phyloP scores from a whole-genome alignment of 2,888 invertebrate species.

The Amblyjoppa fuscipennis region DNA sequence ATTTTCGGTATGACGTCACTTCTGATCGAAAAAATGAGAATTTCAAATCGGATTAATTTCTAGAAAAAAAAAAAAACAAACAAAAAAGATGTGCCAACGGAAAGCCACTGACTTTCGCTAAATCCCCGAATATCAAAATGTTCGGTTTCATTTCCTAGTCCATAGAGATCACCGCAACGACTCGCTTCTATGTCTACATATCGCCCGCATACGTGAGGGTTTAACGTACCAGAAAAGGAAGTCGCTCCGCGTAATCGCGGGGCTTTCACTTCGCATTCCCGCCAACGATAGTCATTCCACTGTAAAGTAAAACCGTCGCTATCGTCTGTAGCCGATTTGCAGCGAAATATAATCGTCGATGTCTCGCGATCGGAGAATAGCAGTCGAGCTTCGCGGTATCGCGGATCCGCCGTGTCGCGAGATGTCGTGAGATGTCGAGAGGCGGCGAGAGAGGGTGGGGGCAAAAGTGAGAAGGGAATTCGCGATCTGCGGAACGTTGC shows the following conservation, averaged over 20 bases:
- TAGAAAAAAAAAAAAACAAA: no score
- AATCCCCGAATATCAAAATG: background rate
- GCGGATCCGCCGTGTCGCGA: background rate
- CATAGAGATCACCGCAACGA: no score
- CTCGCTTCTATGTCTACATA: no score
- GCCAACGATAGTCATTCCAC: background rate
- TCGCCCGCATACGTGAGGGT: background rate
- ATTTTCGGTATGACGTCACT: no score
- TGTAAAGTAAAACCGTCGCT: background rate
- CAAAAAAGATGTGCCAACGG: no score
- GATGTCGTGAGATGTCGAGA: background rate
- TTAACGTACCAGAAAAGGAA: background rate
- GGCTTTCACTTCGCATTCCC: conserved; percentile 20
- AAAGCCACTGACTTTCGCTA: no score
- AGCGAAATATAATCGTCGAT: conserved; percentile 1
- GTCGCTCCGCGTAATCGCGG: background rate
- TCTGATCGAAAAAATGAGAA: no score
- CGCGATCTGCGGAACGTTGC: conserved; percentile 59
- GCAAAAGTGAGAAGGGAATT: conserved; percentile 66
- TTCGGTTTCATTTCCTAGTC: background rate
- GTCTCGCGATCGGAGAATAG: conserved; percentile 12
- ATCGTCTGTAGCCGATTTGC: conserved; percentile 1
- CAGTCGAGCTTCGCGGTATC: background rate
- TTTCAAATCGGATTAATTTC: no score
- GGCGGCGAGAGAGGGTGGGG: conserved; percentile 3